These are phyloP conservation scores for Schrankia costaestrigalis DNA, from an alignment of 2,888 invertebrate genomes.

Conservation along the genomic window DNA sequence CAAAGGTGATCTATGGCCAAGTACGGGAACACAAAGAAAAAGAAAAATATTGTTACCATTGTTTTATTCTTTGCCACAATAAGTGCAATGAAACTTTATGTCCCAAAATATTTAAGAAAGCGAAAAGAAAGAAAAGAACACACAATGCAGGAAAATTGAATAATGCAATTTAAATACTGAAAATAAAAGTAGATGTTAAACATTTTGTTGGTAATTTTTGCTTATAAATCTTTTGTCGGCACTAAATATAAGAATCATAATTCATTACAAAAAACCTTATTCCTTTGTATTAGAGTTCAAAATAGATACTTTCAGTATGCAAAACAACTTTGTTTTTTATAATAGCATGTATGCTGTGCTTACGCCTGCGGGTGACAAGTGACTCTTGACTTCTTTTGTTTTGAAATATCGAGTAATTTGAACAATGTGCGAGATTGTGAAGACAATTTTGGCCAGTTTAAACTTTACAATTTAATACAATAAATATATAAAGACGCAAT, in stretches of 20 bases:
- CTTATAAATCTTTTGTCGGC: conserved; percentile 44
- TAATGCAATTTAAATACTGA: conserved; percentile 30
- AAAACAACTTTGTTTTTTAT: conserved; percentile 25
- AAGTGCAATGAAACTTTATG: too few relatives aligned
- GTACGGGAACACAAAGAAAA: too few relatives aligned
- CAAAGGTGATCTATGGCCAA: too few relatives aligned
- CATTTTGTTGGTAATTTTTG: conserved; percentile 41
- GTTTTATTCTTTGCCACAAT: too few relatives aligned
- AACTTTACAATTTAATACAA: too few relatives aligned
- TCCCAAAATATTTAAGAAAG: too few relatives aligned
- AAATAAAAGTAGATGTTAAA: conserved; percentile 28
- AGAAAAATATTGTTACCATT: too few relatives aligned
- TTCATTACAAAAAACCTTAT: conserved; percentile 12
- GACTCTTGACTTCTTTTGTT: conserved; percentile 65
- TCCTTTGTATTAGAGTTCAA: conserved; percentile 9
- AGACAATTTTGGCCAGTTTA: conserved; percentile 4
- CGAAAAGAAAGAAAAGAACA: background rate
- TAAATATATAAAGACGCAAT: too few relatives aligned
- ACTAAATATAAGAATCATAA: conserved; percentile 11
- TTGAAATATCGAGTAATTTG: conserved; percentile 29
- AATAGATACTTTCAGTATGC: conserved; percentile 7
- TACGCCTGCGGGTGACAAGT: conserved; percentile 58
- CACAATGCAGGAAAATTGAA: conserved; percentile 29
- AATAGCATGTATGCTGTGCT: conserved; percentile 37
- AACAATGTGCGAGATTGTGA: conserved; percentile 12